phyloP scores from a whole-genome alignment of 2,888 invertebrate species.

The Erannis defoliaria region DNA sequence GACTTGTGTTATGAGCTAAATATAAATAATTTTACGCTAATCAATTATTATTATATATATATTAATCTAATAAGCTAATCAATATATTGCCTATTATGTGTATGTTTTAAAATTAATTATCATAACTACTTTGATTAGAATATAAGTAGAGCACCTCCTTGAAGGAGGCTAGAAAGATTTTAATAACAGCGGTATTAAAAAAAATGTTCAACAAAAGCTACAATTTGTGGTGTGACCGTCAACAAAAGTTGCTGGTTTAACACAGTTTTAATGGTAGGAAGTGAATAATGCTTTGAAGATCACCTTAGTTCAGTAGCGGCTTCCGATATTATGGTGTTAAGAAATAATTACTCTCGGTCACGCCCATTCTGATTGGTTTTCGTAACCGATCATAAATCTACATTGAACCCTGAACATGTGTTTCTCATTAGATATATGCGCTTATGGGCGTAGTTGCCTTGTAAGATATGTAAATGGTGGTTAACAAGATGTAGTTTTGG shows the following conservation, averaged over 20 bases:
- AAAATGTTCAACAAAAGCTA: background rate
- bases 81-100: too few species aligned
- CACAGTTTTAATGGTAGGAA: constrained; percentile 38
- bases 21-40: background rate
- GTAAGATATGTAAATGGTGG: constrained; percentile 48
- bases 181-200: too few species aligned
- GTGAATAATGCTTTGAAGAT: constrained; percentile 37
- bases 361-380: constrained; percentile 83
- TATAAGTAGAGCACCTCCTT: too few species aligned
- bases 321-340: constrained; percentile 78
- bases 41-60: too few species aligned
- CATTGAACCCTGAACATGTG: constrained; percentile 67
- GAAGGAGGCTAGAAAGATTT: too few species aligned
- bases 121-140: too few species aligned
- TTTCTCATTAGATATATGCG: constrained; percentile 72
- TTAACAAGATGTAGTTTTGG: constrained; percentile 38
- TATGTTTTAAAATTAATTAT: too few species aligned
- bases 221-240: background rate
- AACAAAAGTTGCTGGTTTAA: constrained; percentile 16
- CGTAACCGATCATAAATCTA: constrained; percentile 78
- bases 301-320: constrained; percentile 69
- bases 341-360: constrained; percentile 81
- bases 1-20: background rate
- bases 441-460: constrained; percentile 64
- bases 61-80: too few species aligned